phyloP scores from a whole-genome alignment of 1,140 invertebrate genomes.

The Drosophila virilis region DNA sequence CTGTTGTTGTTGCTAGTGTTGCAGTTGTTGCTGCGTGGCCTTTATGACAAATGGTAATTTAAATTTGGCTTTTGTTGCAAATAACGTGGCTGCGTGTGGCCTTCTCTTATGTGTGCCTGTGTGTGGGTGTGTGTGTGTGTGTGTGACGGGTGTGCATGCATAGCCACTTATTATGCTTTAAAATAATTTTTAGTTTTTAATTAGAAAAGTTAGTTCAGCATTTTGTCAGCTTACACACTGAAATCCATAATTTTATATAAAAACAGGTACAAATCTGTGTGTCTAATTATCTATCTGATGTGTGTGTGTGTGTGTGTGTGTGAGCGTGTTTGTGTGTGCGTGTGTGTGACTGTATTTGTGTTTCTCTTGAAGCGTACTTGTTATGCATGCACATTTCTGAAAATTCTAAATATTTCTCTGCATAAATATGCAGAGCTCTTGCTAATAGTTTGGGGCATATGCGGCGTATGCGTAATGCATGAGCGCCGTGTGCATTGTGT shows the following conservation, averaged over 20 bases:
- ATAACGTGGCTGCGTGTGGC: conserved; percentile 10
- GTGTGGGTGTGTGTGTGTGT: background rate
- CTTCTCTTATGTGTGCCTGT: background rate
- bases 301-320: conserved; percentile 10
- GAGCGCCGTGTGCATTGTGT: conserved; percentile 36
- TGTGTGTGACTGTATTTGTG: no score
- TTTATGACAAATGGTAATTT: conserved; percentile 79
- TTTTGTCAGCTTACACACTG: conserved; percentile 12
- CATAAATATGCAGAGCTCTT: conserved; percentile 72
- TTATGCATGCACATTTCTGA: conserved; percentile 43
- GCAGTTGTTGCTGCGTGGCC: conserved; percentile 42
- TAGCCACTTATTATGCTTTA: conserved; percentile 60
- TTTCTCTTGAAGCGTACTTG: conserved; percentile 5
- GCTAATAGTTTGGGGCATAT: conserved; percentile 68
- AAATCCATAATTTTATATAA: conserved; percentile 7
- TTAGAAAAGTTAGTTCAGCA: conserved; percentile 71
- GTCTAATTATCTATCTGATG: background rate
- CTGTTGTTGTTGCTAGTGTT: conserved; percentile 30
- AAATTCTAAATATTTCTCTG: conserved; percentile 46
- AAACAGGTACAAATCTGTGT: conserved; percentile 1
- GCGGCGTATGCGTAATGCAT: conserved; percentile 66
- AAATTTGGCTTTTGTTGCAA: conserved; percentile 73
- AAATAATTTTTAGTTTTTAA: conserved; percentile 81
- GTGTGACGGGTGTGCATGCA: conserved; percentile 9
- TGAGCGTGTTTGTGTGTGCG: background rate